Evolutionary conservation across 1,140 invertebrate species (phyloP).

Genomic region (Triops longicaudatus): DNA sequence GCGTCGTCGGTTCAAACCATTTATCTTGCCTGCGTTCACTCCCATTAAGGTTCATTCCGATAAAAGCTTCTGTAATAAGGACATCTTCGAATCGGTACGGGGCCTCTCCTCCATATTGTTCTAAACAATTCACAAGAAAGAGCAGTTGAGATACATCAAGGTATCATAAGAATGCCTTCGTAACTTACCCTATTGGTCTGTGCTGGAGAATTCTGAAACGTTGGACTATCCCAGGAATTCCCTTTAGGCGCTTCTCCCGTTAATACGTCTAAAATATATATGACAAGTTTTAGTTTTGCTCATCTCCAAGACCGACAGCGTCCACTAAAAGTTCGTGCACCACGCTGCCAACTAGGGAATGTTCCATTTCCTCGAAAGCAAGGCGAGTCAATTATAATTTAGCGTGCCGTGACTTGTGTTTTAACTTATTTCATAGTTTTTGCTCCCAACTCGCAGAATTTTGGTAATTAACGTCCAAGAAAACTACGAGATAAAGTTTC

Average conservation of each 20-base stretch:
- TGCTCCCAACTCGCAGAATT: no score
- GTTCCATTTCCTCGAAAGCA: no score
- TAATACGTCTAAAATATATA: slow-evolving; percentile 32
- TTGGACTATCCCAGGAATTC: slow-evolving; percentile 25
- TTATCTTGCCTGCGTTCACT: neutral
- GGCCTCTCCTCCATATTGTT: slow-evolving; percentile 63
- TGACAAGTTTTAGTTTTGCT: neutral
- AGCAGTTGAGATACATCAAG: slow-evolving; percentile 30
- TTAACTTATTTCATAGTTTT: no score
- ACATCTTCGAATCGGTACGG: slow-evolving; percentile 53
- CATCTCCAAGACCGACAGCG: neutral
- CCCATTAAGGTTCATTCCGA: slow-evolving; percentile 51
- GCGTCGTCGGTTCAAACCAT: neutral
- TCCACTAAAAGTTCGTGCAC: no score
- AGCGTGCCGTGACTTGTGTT: no score
- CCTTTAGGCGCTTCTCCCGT: neutral
- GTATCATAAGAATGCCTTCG: neutral
- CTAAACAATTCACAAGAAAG: slow-evolving; percentile 43
- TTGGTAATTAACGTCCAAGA: no score
- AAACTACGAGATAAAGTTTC: no score
- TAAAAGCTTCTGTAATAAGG: slow-evolving; percentile 63
- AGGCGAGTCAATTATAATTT: no score
- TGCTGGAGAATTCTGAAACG: slow-evolving; percentile 20
- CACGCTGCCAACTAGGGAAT: no score
- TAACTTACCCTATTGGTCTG: slow-evolving; percentile 10